A percentile compares a stretch with the other conserved stretches of the same genome.
phyloP scores from a whole-genome alignment of 1,140 invertebrate species.

The Ptiloglossa arizonensis region DNA sequence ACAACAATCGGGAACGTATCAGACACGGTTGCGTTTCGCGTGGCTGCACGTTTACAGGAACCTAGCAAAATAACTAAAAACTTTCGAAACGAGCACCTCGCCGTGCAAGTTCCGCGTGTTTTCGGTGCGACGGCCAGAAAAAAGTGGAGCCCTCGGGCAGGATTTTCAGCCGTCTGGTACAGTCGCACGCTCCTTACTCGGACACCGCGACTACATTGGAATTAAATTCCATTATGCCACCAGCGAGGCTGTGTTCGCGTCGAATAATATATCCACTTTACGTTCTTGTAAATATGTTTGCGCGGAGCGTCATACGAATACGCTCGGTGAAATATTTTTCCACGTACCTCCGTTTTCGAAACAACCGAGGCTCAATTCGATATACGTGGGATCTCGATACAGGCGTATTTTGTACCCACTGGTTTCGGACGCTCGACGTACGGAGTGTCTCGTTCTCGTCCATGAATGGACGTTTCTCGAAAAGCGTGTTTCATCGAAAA shows the following conservation, averaged over 20 bases:
- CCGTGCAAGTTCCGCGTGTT: neutral
- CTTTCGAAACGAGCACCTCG: neutral
- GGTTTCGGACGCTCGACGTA: too few species aligned
- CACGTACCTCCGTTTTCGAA: too few species aligned
- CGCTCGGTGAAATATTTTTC: too few species aligned
- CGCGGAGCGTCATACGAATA: too few species aligned
- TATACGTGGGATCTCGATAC: too few species aligned
- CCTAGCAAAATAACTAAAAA: neutral
- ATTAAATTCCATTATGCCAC: constrained; percentile 43
- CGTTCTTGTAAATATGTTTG: too few species aligned
- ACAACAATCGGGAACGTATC: neutral
- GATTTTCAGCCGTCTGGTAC: neutral
- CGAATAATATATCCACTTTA: neutral
- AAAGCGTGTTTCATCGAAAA: too few species aligned
- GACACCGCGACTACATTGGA: constrained; percentile 17
- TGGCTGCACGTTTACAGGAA: neutral
- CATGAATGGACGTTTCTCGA: too few species aligned
- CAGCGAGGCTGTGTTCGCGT: constrained; percentile 33
- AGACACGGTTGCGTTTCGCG: neutral
- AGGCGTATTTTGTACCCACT: too few species aligned
- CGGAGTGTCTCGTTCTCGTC: too few species aligned
- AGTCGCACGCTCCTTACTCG: neutral
- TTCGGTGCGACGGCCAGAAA: neutral
- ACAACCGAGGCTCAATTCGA: too few species aligned
- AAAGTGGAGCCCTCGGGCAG: too few species aligned